phyloP scores from a whole-genome alignment of 2,113 vertebrate genomes.

The Uria lomvia region DNA sequence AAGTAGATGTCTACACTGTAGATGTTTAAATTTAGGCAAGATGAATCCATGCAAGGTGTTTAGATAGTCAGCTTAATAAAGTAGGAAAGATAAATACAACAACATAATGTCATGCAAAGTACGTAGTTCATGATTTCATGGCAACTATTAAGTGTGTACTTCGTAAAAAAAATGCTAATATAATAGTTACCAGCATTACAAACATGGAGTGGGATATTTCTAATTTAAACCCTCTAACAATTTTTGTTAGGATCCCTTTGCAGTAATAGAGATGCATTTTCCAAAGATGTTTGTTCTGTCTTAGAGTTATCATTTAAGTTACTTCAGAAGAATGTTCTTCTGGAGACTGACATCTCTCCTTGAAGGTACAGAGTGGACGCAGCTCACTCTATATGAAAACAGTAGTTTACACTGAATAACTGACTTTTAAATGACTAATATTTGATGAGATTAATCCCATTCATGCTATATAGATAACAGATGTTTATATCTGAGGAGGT shows the following conservation, averaged over 20 bases:
- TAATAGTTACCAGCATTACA: background rate
- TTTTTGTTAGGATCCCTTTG: background rate
- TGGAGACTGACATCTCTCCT: background rate
- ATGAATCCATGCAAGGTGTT: background rate
- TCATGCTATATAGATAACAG: background rate
- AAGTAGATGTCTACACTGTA: background rate
- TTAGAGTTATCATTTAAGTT: background rate
- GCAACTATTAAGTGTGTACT: background rate
- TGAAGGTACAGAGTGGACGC: background rate
- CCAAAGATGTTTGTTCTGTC: background rate
- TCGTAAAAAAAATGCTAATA: background rate
- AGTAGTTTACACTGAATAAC: background rate
- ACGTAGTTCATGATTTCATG: background rate
- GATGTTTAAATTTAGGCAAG: background rate
- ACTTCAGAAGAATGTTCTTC: background rate
- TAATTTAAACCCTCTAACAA: background rate
- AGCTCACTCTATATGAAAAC: background rate
- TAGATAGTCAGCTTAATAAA: constrained; percentile 13
- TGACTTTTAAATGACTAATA: background rate
- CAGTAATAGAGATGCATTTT: background rate
- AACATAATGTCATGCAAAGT: background rate
- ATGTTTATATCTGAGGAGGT: background rate
- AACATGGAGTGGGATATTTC: background rate
- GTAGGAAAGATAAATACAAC: constrained; percentile 41
- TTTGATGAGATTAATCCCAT: background rate